A percentile compares a stretch with the other conserved stretches of the same genome.
These are phyloP conservation scores for Aphidius colemani DNA, from an alignment of 2,888 invertebrate genomes.

Conservation along the genomic window DNA sequence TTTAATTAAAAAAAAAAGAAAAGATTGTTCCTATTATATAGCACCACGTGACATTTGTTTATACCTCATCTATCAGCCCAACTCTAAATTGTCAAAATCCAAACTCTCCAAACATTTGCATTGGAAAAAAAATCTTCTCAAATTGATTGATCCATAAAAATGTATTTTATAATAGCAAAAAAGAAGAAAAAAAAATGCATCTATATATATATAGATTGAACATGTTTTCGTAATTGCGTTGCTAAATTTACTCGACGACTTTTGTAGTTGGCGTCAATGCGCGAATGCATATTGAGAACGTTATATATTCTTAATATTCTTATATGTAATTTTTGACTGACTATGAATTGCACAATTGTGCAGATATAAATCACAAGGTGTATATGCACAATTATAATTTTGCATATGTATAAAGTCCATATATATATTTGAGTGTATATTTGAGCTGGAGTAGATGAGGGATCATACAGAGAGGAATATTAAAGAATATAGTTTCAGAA, in stretches of 20 bases:
- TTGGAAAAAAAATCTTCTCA: too few species aligned
- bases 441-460: background rate
- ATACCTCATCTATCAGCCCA: too few species aligned
- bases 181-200: background rate
- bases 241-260: constrained; percentile 54
- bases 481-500: constrained; percentile 4
- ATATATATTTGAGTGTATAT: too few species aligned
- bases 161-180: background rate
- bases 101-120: too few species aligned
- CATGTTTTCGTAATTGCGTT: constrained; percentile 57
- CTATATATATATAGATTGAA: background rate
- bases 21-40: too few species aligned
- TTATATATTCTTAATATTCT: constrained; percentile 52
- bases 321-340: constrained; percentile 49
- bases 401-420: too few species aligned
- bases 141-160: too few species aligned
- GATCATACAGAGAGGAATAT: background rate
- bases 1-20: too few species aligned
- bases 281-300: constrained; percentile 59
- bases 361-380: too few species aligned
- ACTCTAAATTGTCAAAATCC: too few species aligned
- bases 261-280: constrained; percentile 23
- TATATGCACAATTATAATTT: too few species aligned
- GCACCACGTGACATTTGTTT: too few species aligned
- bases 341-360: constrained; percentile 37